Conservation (phyloP, 2,888 invertebrate species). For the Ophraella communa region DNA sequence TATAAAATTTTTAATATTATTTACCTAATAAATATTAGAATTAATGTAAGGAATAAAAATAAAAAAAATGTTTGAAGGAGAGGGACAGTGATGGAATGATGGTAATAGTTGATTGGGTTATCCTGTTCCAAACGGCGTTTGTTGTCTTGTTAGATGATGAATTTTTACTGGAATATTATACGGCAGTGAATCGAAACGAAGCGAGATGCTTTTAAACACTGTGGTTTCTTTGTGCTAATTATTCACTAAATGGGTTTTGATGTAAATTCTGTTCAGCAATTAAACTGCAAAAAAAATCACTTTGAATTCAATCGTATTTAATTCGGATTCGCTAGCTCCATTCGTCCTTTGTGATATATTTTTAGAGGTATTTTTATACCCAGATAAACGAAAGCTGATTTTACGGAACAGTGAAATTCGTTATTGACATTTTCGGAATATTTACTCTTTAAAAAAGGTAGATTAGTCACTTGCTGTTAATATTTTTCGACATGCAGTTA, state of each 20-base stretch:
- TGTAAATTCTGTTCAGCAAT: conserved; percentile 30
- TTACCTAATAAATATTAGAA: no score
- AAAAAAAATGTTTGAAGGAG: no score
- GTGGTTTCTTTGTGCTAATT: conserved; percentile 31
- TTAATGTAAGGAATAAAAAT: no score
- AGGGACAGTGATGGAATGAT: no score
- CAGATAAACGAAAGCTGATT: conserved; percentile 25
- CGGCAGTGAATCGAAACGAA: conserved; percentile 20
- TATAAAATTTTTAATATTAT: no score
- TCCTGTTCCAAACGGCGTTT: conserved; percentile 15
- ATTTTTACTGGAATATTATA: conserved; percentile 27
- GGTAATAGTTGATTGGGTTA: background rate
- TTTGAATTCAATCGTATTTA: conserved; percentile 29
- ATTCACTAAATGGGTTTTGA: conserved; percentile 31
- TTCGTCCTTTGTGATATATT: conserved; percentile 28
- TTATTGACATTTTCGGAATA: conserved; percentile 23
- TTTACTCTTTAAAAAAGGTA: conserved; percentile 19
- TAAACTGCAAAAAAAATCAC: conserved; percentile 28
- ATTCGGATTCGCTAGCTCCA: conserved; percentile 22
- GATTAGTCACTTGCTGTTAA: conserved; percentile 23
- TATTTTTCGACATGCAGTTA: background rate
- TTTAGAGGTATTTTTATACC: conserved; percentile 26
- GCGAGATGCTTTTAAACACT: conserved; percentile 28
- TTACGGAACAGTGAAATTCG: conserved; percentile 22
- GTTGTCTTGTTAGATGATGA: conserved; percentile 21